Evolutionary conservation across 2,888 invertebrate genomes (phyloP), one percentile per base, ranked within the genome.

Genomic region (Nemurella pictetii): DNA sequence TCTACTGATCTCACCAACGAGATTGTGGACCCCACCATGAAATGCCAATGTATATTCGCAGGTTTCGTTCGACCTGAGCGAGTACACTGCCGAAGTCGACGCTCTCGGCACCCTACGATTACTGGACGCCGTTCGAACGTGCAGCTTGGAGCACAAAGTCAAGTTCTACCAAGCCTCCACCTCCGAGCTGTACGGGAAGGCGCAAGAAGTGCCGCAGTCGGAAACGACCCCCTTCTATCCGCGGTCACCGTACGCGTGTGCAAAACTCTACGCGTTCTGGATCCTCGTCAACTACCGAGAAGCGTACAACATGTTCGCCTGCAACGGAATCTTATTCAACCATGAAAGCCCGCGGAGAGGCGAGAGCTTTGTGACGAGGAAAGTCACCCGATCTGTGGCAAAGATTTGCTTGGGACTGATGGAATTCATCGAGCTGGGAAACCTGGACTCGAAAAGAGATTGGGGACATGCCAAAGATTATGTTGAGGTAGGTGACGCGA

Each of bases 381-480:
- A 99, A 92, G 98, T 99, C 86, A 99, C 99, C 0, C 93, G 99
- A 73, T 97, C 97, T 0, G 99, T 99, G 28, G 98, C 99, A 9
- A 99, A 99, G 92, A 99, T 99, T 88, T 93, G 94, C 85, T 92
- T 98, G 9, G 97, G 98, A 0, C 94, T 97, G 86, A 94, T 97
- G 90, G 95, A 97, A 86, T 93, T 91, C 86, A 91, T 99, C 84
- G 98, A 98, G 89, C 92, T 99, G 85, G 99, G 99, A 26, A 98
- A 98, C 90, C 91, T 99, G 88, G 98, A 99, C 90, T 96, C 99
- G 25, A 95, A 96, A 89, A 93, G 99, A 88, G 99, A 99, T 91
- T 99, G 99, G 99, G 99, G 99, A 5, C 98, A 98, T 90, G 98
- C 98, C 0, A 96, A 94, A 90, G 99, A 99, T 91, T 99, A 98